A percentile compares a stretch with the other conserved stretches of the same genome.
These are phyloP conservation scores for Pangasianodon gigas DNA, from an alignment of 2,113 vertebrate genomes.

Conservation along the genomic window DNA sequence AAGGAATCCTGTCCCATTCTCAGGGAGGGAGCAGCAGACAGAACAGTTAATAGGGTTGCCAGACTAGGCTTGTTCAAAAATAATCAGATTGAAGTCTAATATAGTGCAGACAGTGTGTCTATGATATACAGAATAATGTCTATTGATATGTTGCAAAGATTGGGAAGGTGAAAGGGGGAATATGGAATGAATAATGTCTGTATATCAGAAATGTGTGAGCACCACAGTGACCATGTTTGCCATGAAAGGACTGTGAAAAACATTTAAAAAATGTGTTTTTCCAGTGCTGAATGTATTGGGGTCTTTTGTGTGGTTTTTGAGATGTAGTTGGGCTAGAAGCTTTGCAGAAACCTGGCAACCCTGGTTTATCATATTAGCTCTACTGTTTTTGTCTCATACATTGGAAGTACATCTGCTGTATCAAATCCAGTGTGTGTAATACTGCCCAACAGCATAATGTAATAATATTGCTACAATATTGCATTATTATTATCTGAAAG, in stretches of 20 bases:
- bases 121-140: no score
- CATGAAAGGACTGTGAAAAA: background rate
- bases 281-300: background rate
- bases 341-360: no score
- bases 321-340: background rate
- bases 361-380: no score
- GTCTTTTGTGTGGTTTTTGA: background rate
- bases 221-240: background rate
- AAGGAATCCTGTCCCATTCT: no score
- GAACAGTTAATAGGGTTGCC: no score
- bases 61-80: no score
- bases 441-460: background rate
- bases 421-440: background rate
- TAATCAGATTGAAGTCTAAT: no score
- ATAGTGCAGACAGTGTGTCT: no score
- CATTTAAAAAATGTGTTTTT: background rate
- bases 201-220: background rate
- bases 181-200: background rate
- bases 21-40: no score
- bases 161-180: no score
- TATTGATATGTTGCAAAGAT: no score
- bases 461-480: background rate
- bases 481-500: background rate
- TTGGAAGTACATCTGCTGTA: background rate
- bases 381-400: no score